Evolutionary conservation across 2,797 vertebrate genomes (phyloP), one percentile per base, ranked within the genome.

Genomic region (Limosa lapponica): DNA sequence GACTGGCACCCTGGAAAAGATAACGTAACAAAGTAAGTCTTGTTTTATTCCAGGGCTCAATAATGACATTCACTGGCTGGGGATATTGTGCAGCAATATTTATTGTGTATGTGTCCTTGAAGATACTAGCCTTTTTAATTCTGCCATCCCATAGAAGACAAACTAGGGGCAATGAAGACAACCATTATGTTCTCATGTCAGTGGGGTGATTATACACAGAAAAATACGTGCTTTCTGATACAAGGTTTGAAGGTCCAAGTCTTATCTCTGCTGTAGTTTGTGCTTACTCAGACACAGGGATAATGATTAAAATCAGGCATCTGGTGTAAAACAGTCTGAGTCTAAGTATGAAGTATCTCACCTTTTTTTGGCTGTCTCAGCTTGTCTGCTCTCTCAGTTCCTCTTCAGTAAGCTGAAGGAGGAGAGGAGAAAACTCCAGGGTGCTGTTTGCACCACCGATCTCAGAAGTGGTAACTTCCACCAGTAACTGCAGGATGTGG

Each of bases 401-500:
- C 18, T 80, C 43, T 67, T 73, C 54, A 24, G 14, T 48, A 67
- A 67, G 18, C 17, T 71, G 74, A 32, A 2, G 6, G 28, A 58
- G 49, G 49, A 77, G 46, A 34, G 17, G 15, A 66, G 59, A 73
- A 73, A 27, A 85, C 77, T 66, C 28, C 19, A 32, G 34, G 25
- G 17, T 66, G 55, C 51, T 62, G 3, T 59, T 89, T 58, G 46
- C 30, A n/a, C 27, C 41, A 46, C 55, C 4, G 4, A 0, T 49
- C 44, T 82, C 67, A 34, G 71, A 54, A 78, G 30, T 18, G 22
- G 32, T 70, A 41, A 13, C 12, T 70, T 59, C 51, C 43, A 80
- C 39, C 1, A 0, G 0, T 37, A 30, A 19, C 22, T 62, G 39
- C 17, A 73, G n/a, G 32, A 9, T 44, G 3, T 22, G 36, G 27